Base-by-base conservation (phyloP, 2,797 vertebrate species). In the Smutsia temminckii region DNA sequence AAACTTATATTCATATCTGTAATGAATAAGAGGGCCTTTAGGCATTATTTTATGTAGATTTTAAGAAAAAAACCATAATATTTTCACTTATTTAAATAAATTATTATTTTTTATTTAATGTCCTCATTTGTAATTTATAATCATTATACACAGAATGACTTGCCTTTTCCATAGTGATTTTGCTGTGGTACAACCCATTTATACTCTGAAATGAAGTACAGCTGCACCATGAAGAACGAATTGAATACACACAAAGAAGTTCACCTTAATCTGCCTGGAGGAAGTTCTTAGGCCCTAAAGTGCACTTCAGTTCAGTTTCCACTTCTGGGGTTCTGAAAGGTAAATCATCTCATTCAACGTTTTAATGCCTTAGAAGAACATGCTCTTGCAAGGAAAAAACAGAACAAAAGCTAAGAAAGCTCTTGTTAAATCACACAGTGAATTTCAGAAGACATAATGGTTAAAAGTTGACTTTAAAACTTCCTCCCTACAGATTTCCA, bases 331-430 rank as follows among this genome's bases (percentile, higher is more conserved):
- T 92, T 94, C 61, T 97, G 85, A 94, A 51, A 84, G 71, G 49
- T 34, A 88, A 92, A 83, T 92, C 81, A 37, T 95, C 72, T 27
- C 2, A 71, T 17, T 64, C 6, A 93, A 32, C 17, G 57, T 25
- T 57, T 6, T 91, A 90, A 86, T 96, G 17, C 80, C 89, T 92
- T 94, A 72, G 74, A 86, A 97, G 94, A 93, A 93, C 63, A 63
- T 27, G 32, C 2, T 59, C 7, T 1, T 55, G 4, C 23, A 84
- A 92, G 66, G 66, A 93, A 90, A 93, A 3, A 0, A 18, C 27
- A 78, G 49, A 14, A 59, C 27, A 10, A 5, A 18, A 7, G 1
- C 46, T 2, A 18, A 83, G 32, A 20, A 32, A 77, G 20, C 1
- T 79, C 81, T 80, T 85, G 8, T 68, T 94, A 20, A 1, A 46